Base-by-base conservation (phyloP, 2,113 vertebrate genomes). In the Cryptoleucopteryx plumbea region DNA sequence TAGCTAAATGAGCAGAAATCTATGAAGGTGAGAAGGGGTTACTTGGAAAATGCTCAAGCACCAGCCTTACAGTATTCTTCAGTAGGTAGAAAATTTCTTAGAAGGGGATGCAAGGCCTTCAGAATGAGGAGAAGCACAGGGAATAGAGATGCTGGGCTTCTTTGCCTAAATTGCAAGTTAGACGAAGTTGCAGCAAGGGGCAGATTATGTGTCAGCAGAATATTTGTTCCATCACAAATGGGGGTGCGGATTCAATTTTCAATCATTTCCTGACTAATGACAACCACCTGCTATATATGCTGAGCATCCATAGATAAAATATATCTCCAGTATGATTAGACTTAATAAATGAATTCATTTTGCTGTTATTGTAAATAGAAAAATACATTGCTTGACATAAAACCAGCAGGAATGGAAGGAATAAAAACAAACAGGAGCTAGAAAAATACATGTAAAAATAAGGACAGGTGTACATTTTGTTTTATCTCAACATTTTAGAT, bases 271-370 rank as follows among this genome's bases (percentile, higher is more conserved):
- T 88, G 90, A n/a, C 48, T 94, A 80, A 85, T 75, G 88, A 90
- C 65, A 70, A 55, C 83, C 17, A 55, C 71, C 73, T 94, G 53
- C 92, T 94, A 58, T 83, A 65, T 52, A 50, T 73, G 65, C 42
- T 88, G 94, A 87, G 80, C 55, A 62, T 96, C 82, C 80, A 86
- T 23, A 96, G 94, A 93, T 79, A 91, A 86, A 91, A 73, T 82
- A 25, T 74, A 77, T 93, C 78, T 93, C 81, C 77, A 88, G 48
- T 91, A 73, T 94, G 65, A 96, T 93, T 97, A 90, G 72, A 95
- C 53, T 83, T 92, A 93, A 97, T 97, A 96, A 97, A 97, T 95
- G 29, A 84, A 93, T 93, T 97, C 65, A 45, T 96, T 94, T 48
- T 78, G 45, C 62, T 29, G 3, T 78, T 84, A 84, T 9, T 71